Evolutionary conservation across 2,888 invertebrate genomes (phyloP).

Genomic region (Agrochola macilenta): DNA sequence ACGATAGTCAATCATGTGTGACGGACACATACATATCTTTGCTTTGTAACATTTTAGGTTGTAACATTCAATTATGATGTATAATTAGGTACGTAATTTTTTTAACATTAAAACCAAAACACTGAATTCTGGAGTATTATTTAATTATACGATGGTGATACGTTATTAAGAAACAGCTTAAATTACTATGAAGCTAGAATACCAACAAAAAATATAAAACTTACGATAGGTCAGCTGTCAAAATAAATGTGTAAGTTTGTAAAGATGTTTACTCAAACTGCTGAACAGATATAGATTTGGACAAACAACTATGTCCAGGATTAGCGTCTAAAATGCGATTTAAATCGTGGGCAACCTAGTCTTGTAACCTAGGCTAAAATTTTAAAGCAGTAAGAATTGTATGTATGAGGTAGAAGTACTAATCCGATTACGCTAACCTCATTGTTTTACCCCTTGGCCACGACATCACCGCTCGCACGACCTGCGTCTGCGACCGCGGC

Average conservation of each 20-base stretch:
- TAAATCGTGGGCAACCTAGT: neutral
- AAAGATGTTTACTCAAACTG: neutral
- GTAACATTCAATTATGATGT: conserved; percentile 48
- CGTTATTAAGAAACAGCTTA: neutral
- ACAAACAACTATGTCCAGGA: neutral
- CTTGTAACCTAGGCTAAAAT: neutral
- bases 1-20: conserved; percentile 48
- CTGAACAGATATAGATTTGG: neutral
- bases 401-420: neutral
- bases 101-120: conserved; percentile 42
- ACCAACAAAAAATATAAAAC: neutral
- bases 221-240: neutral
- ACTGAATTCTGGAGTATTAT: conserved; percentile 18
- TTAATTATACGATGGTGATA: neutral
- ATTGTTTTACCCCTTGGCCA: neutral
- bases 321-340: neutral
- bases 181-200: neutral
- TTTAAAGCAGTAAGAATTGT: neutral
- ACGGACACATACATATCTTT: conserved; percentile 46
- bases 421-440: neutral
- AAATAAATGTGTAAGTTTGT: neutral
- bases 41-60: conserved; percentile 57
- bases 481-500: too few species aligned
- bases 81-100: conserved; percentile 33
- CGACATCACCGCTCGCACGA: too few species aligned